phyloP scores from a whole-genome alignment of 2,888 invertebrate genomes.

The Aphodius sticticus region DNA sequence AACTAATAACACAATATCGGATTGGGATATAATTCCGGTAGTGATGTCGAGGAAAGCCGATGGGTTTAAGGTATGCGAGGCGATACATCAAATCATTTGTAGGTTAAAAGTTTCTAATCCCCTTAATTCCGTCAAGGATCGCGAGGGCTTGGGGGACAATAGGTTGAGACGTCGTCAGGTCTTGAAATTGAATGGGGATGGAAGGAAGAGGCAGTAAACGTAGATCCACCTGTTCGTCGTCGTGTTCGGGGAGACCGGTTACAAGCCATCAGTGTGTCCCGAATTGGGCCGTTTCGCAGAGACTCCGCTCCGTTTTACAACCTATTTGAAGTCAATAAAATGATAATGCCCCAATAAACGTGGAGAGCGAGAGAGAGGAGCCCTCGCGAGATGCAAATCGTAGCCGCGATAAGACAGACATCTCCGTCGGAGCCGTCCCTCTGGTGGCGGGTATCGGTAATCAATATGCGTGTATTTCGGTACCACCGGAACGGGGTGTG shows the following conservation, averaged over 20 bases:
- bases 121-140: neutral
- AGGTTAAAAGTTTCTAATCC: conserved; percentile 4
- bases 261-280: conserved; percentile 63
- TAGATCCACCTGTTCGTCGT: conserved; percentile 59
- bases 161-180: neutral
- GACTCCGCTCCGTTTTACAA: conserved; percentile 63
- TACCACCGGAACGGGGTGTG: conserved; percentile 30
- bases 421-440: conserved; percentile 14
- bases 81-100: neutral
- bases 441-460: neutral
- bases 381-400: conserved; percentile 55
- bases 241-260: conserved; percentile 58
- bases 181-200: neutral
- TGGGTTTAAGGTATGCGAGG: neutral
- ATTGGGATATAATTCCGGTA: neutral
- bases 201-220: neutral
- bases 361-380: conserved; percentile 43
- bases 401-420: conserved; percentile 55
- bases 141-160: conserved; percentile 11
- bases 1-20: neutral
- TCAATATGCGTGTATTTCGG: conserved; percentile 4
- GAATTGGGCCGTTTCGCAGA: conserved; percentile 61
- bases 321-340: conserved; percentile 66
- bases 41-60: neutral
- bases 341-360: conserved; percentile 63